These are phyloP conservation scores for Salvelinus namaycush DNA, from an alignment of 2,113 vertebrate genomes.

Conservation along the genomic window DNA sequence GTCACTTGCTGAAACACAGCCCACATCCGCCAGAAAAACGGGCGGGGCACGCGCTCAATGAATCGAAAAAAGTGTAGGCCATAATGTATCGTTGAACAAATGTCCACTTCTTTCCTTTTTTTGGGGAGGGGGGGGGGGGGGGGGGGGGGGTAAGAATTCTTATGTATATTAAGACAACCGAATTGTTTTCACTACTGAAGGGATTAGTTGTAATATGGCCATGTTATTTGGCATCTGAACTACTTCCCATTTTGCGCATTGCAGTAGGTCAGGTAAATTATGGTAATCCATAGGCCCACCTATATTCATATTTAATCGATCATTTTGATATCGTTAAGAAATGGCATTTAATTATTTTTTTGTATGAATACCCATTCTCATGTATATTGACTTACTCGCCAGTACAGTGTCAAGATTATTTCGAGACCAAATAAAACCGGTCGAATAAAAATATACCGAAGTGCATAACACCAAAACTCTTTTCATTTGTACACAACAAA, in stretches of 20 bases:
- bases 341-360: no score
- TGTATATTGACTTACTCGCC: neutral
- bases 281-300: neutral
- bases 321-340: neutral
- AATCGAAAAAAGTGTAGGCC: conserved; percentile 1
- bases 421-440: neutral
- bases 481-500: neutral
- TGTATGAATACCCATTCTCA: neutral
- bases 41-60: conserved; percentile 18
- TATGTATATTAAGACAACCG: neutral
- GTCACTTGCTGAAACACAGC: conserved; percentile 57
- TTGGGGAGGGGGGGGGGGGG: no score
- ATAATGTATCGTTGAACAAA: conserved; percentile 1
- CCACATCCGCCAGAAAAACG: conserved; percentile 29
- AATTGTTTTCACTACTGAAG: neutral
- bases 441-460: neutral
- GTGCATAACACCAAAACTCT: neutral
- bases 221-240: neutral
- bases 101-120: neutral
- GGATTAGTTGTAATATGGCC: neutral
- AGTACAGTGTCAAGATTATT: neutral
- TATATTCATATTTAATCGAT: neutral
- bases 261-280: conserved; percentile 1
- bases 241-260: conserved; percentile 15
- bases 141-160: no score